Base-by-base conservation (phyloP, 2,113 vertebrate species). In the Anoplopoma fimbria region DNA sequence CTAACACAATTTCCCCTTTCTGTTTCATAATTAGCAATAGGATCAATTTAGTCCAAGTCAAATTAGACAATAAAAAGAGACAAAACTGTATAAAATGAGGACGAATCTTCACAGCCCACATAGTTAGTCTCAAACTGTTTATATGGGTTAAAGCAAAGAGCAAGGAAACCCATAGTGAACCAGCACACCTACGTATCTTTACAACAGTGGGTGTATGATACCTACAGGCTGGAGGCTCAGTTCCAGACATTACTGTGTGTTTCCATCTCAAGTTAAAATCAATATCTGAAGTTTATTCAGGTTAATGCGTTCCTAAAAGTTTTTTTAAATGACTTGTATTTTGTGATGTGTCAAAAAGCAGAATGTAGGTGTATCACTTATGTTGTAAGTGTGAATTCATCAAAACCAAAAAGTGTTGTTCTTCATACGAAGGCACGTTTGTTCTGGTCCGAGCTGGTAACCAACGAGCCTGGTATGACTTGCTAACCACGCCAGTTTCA, bases 211-310 rank as follows among this genome's bases (percentile, higher is more conserved):
- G 69, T 53, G 49, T 29, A 23, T 15, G 42, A 75, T 38, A 21
- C 75, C 72, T 36, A 75, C 57, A 21, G 19, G 49, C 38, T 17
- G 21, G 4, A 72, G 25, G 63, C 13, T 47, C 58, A 42, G 45
- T 0, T 82, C 42, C 42, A 27, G 19, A 70, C 19, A 75, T 71
- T 6, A 73, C 51, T 55, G n/a, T 42, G 19, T 1, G 12, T 86
- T 87, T 89, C 76, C 76, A 75, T 53, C 65, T 40, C 5, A 71
- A 21, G 19, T 13, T 23, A 9, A 55, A 62, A 40, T 62, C 9
- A 15, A 38, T 12, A 42, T 58, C 27, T 51, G 9, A 60, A 31
- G 27, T 9, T 27, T 1, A 34, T 19, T 2, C 8, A 1, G 5
- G 19, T 29, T 45, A 27, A 51, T 51, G 6, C 10, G 49, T 33